Evolutionary conservation across 1,140 invertebrate genomes (phyloP).

Genomic region (Diorhabda carinulata): DNA sequence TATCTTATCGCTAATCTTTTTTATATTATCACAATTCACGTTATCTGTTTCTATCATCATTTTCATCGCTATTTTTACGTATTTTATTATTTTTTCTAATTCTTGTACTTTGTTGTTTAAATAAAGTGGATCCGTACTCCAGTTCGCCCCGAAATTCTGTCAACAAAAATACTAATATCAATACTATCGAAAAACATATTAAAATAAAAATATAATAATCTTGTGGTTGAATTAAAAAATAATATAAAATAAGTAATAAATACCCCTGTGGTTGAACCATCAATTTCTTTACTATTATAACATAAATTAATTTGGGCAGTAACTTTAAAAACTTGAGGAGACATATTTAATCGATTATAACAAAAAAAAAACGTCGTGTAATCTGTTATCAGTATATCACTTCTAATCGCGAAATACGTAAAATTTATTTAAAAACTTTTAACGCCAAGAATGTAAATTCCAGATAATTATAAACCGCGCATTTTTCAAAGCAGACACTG

Average conservation of each 20-base stretch:
- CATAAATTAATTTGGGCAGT: neutral
- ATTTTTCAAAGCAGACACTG: neutral
- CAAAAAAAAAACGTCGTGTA: too few relatives aligned
- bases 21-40: slow-evolving; percentile 30
- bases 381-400: too few relatives aligned
- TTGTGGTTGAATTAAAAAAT: too few relatives aligned
- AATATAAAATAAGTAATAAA: too few relatives aligned
- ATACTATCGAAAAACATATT: too few relatives aligned
- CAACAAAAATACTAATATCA: slow-evolving; percentile 9
- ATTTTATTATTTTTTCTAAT: slow-evolving; percentile 31
- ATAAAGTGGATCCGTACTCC: slow-evolving; percentile 15
- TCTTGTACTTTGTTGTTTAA: slow-evolving; percentile 28
- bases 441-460: too few relatives aligned
- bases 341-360: neutral
- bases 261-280: too few relatives aligned
- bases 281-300: neutral
- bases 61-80: slow-evolving; percentile 26
- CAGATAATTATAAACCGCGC: too few relatives aligned
- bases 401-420: too few relatives aligned
- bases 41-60: slow-evolving; percentile 31
- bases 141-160: slow-evolving; percentile 20
- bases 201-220: too few relatives aligned
- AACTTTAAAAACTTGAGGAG: neutral
- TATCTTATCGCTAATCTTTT: slow-evolving; percentile 25
- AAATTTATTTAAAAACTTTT: too few relatives aligned